phyloP scores from a whole-genome alignment of 37 sponge, comb jelly and placozoan genomes.

The Petrosia ficiformis region DNA sequence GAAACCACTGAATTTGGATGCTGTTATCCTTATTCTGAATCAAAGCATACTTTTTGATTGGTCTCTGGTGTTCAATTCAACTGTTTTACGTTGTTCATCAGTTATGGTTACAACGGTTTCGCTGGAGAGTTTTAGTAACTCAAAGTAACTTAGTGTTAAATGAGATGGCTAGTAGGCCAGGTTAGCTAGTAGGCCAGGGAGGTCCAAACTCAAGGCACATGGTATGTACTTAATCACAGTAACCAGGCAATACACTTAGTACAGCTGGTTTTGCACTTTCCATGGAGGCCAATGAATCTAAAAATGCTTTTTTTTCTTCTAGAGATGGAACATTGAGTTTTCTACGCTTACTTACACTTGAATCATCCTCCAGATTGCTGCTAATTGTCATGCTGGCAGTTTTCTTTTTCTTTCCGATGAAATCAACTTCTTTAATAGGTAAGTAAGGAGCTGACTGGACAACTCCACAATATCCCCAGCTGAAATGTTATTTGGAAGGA shows the following conservation, averaged over 20 bases:
- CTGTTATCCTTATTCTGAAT: slow-evolving; percentile 57
- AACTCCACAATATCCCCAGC: too few species aligned
- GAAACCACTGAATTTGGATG: slow-evolving; percentile 60
- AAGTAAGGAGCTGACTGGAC: slow-evolving; percentile 19
- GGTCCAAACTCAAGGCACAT: background rate
- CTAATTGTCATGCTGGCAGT: too few species aligned
- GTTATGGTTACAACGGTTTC: slow-evolving; percentile 3
- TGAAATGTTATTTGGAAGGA: too few species aligned
- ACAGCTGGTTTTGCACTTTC: slow-evolving; percentile 41
- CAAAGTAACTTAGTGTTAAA: slow-evolving; percentile 1
- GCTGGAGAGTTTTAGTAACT: slow-evolving; percentile 12
- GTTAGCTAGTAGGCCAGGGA: slow-evolving; percentile 13
- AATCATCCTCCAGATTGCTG: background rate
- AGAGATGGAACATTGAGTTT: background rate
- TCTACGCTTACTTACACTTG: background rate
- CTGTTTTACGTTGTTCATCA: slow-evolving; percentile 9
- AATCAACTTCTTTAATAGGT: slow-evolving; percentile 38
- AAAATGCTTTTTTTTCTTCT: slow-evolving; percentile 4
- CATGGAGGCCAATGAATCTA: background rate
- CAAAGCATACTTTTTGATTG: slow-evolving; percentile 42
- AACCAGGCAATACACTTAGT: slow-evolving; percentile 19
- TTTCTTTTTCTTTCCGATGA: slow-evolving; percentile 33
- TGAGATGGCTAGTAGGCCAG: slow-evolving; percentile 27
- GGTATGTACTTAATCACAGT: slow-evolving; percentile 39
- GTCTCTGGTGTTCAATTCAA: slow-evolving; percentile 31